These are phyloP conservation scores for Strigamia maritima DNA, from an alignment of 2,888 invertebrate genomes.

Conservation along the genomic window DNA sequence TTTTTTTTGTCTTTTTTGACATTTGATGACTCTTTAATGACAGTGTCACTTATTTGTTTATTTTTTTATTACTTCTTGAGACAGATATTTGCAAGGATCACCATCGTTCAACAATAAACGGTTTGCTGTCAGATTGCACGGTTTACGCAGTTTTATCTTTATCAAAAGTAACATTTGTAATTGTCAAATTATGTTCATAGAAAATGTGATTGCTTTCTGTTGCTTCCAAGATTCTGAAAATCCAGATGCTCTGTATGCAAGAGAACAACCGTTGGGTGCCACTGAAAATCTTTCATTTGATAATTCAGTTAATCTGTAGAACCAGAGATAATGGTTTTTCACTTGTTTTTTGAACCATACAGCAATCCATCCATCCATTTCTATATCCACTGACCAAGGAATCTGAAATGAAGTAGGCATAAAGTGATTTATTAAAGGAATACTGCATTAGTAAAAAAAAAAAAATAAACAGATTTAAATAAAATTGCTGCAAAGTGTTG, in stretches of 20 bases:
- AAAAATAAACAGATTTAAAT: too few relatives aligned
- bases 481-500: too few relatives aligned
- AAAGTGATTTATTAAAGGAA: neutral
- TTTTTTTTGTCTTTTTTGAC: too few relatives aligned
- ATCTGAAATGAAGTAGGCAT: neutral
- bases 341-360: neutral
- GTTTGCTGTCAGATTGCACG: too few relatives aligned
- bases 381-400: neutral
- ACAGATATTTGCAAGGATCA: too few relatives aligned
- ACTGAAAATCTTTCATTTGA: neutral
- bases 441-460: neutral
- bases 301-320: neutral
- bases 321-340: neutral
- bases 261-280: neutral
- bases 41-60: too few relatives aligned
- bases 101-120: too few relatives aligned
- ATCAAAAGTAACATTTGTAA: neutral
- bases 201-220: neutral
- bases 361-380: neutral
- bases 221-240: neutral
- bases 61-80: too few relatives aligned
- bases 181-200: neutral
- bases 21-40: too few relatives aligned
- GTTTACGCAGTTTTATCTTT: too few relatives aligned
- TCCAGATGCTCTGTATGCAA: neutral